Conservation (phyloP, 2,888 invertebrate genomes). For the Opisthograptis luteolata region DNA sequence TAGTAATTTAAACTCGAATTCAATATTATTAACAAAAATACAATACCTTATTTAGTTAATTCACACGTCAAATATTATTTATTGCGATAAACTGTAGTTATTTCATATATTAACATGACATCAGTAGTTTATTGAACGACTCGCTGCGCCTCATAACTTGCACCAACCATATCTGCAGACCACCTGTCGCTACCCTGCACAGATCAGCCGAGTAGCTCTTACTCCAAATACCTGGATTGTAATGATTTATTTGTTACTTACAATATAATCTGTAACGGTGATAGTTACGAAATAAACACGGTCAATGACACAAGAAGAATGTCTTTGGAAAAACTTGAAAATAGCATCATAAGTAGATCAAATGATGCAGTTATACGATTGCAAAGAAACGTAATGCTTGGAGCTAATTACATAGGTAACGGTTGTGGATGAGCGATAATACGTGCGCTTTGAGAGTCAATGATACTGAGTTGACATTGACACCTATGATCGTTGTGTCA, state of each 20-base stretch:
- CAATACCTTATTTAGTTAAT: too few species aligned
- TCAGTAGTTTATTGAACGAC: not conserved
- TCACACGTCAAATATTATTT: too few species aligned
- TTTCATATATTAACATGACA: too few species aligned
- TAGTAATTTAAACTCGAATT: too few species aligned
- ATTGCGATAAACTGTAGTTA: too few species aligned
- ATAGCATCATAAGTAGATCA: not conserved
- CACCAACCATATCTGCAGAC: constrained; percentile 17
- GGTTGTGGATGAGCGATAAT: too few species aligned
- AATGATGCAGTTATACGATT: not conserved
- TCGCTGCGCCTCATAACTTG: constrained; percentile 16
- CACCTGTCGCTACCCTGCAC: constrained; percentile 28
- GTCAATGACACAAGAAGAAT: constrained; percentile 13
- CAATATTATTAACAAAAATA: too few species aligned
- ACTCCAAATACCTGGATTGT: constrained; percentile 14
- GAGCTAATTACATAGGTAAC: too few species aligned
- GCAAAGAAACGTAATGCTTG: not conserved
- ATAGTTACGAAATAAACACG: constrained; percentile 9
- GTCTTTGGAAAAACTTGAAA: not conserved
- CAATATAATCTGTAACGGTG: constrained; percentile 29
- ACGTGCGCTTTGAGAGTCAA: too few species aligned
- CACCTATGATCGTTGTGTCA: too few species aligned
- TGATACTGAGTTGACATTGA: too few species aligned
- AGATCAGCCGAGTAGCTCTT: constrained; percentile 1
- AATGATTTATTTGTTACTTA: constrained; percentile 24